These are phyloP conservation scores for Neopipo cinnamomea DNA, from an alignment of 2,113 vertebrate genomes.

Conservation along the genomic window DNA sequence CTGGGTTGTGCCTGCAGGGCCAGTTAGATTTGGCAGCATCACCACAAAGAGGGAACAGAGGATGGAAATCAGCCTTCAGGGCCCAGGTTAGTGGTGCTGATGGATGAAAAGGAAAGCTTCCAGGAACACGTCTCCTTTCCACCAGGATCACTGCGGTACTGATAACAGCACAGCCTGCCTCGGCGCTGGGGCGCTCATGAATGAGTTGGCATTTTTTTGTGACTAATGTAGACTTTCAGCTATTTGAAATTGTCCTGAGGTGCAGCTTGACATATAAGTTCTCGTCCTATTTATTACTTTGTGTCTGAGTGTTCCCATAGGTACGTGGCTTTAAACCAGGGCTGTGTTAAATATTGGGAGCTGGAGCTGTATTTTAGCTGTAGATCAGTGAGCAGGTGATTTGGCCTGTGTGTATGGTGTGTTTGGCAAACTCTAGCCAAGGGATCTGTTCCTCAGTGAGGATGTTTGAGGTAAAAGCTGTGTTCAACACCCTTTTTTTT, in stretches of 20 bases:
- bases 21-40: background rate
- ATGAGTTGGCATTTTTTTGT: conserved; percentile 40
- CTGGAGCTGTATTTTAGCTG: background rate
- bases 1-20: background rate
- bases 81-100: background rate
- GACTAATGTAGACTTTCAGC: conserved; percentile 33
- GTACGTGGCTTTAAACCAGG: background rate
- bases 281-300: background rate
- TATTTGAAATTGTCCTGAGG: conserved; percentile 38
- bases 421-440: background rate
- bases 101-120: conserved; percentile 6
- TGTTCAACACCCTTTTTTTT: background rate
- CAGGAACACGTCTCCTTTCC: background rate
- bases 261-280: conserved; percentile 11
- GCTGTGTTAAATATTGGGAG: background rate
- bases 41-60: background rate
- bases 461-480: background rate
- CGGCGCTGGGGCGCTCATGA: background rate
- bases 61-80: background rate
- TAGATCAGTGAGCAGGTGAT: background rate
- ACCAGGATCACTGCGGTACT: background rate
- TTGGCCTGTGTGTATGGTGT: background rate
- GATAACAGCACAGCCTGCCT: background rate
- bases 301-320: background rate
- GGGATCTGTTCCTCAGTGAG: background rate